Conservation (phyloP, 2,113 vertebrate genomes). For the Chaetura pelagica region DNA sequence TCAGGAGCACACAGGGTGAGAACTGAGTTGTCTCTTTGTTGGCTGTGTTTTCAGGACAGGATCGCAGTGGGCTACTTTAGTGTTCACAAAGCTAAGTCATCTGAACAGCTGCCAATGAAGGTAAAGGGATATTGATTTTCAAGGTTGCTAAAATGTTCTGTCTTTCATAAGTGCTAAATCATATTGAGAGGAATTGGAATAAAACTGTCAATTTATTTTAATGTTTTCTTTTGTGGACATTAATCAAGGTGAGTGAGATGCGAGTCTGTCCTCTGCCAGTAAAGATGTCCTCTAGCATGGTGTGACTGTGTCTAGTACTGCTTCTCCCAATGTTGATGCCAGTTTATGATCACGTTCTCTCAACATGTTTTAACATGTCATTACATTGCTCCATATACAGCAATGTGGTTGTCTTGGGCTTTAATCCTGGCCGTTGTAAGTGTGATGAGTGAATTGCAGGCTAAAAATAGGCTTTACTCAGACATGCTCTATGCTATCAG, state of each 20-base stretch:
- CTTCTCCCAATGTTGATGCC: background rate
- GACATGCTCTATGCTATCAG: background rate
- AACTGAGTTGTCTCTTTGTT: background rate
- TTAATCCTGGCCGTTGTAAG: conserved; percentile 34
- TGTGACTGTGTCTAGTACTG: background rate
- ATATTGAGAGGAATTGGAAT: background rate
- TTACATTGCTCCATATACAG: background rate
- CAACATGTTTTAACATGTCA: background rate
- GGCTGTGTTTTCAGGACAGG: background rate
- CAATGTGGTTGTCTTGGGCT: background rate
- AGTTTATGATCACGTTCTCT: background rate
- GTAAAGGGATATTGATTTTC: conserved; percentile 8
- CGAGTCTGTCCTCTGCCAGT: fast-evolving
- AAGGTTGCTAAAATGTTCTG: background rate
- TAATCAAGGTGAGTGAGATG: background rate
- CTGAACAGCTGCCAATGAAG: background rate
- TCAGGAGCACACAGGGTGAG: background rate
- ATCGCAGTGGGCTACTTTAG: background rate
- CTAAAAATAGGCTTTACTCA: conserved; percentile 48
- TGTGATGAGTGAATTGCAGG: conserved; percentile 7
- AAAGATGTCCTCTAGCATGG: fast-evolving
- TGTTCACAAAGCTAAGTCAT: background rate
- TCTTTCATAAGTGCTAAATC: background rate
- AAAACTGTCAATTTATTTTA: background rate
- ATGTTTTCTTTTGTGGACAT: background rate